Conservation (phyloP, 2,888 invertebrate genomes). For the Scaptomyza caliginosa region DNA sequence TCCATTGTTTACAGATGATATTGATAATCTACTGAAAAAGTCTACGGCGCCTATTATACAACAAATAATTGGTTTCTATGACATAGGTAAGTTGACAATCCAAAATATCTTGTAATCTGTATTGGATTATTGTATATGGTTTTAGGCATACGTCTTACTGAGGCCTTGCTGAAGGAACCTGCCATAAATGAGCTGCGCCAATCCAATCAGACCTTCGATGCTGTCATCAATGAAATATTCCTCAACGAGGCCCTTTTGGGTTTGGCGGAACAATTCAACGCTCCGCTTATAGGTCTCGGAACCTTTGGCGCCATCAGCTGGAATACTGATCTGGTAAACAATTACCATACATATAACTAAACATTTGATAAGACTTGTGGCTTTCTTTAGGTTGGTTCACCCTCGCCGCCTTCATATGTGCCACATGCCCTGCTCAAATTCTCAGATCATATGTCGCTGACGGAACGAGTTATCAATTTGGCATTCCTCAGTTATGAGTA, state of each 20-base stretch:
- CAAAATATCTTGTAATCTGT: not conserved
- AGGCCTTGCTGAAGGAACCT: constrained; percentile 61
- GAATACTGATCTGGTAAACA: constrained; percentile 78
- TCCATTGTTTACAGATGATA: constrained; percentile 18
- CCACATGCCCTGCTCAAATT: constrained; percentile 74
- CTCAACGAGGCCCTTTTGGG: constrained; percentile 83
- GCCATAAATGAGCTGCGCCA: constrained; percentile 59
- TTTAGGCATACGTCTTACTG: constrained; percentile 54
- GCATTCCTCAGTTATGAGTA: constrained; percentile 65
- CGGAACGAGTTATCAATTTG: constrained; percentile 81
- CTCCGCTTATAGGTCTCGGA: constrained; percentile 77
- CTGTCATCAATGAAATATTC: constrained; percentile 83
- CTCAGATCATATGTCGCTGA: constrained; percentile 81
- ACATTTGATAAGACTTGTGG: not conserved
- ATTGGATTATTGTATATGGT: too few relatives aligned
- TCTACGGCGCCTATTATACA: constrained; percentile 44
- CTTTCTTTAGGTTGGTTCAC: constrained; percentile 65
- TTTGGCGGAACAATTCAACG: constrained; percentile 78
- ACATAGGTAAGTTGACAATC: constrained; percentile 61
- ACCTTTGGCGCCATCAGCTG: constrained; percentile 79
- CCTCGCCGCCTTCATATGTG: constrained; percentile 82
- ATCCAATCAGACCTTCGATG: constrained; percentile 82
- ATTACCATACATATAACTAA: rapidly evolving
- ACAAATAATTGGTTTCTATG: constrained; percentile 56
- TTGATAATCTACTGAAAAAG: constrained; percentile 39